These are phyloP conservation scores for Mustelus asterias DNA, from an alignment of 2,113 vertebrate species.

Conservation along the genomic window DNA sequence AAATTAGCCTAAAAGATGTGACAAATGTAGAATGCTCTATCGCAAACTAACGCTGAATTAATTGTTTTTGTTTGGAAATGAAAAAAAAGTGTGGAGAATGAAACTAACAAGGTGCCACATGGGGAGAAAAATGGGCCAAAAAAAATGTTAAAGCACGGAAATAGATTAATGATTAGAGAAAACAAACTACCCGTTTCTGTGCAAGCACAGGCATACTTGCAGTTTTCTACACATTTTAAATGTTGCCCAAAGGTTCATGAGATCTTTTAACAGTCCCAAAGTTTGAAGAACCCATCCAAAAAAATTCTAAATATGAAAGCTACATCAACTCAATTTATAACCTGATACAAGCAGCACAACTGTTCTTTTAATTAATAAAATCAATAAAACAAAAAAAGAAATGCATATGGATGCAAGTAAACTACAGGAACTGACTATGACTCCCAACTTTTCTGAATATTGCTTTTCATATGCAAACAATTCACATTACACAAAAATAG, in stretches of 20 bases:
- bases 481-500: not conserved
- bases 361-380: not conserved
- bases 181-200: not conserved
- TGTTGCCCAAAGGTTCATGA: not conserved
- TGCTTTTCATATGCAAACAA: slow-evolving; percentile 3
- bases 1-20: not conserved
- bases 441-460: not conserved
- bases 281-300: not conserved
- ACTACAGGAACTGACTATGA: not conserved
- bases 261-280: not conserved
- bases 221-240: not conserved
- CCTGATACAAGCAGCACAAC: not conserved
- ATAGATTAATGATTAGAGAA: not conserved
- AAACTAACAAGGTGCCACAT: not conserved
- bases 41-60: not conserved
- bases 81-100: not conserved
- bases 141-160: not conserved
- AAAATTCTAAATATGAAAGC: not conserved
- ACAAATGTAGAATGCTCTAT: not conserved
- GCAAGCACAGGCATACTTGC: not conserved
- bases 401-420: not conserved
- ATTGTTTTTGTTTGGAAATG: not conserved
- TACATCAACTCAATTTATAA: not conserved
- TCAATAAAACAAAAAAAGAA: not conserved
- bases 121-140: not conserved